Evolutionary conservation across 2,888 invertebrate species (phyloP).

Genomic region (Megaustenia siamemsis): DNA sequence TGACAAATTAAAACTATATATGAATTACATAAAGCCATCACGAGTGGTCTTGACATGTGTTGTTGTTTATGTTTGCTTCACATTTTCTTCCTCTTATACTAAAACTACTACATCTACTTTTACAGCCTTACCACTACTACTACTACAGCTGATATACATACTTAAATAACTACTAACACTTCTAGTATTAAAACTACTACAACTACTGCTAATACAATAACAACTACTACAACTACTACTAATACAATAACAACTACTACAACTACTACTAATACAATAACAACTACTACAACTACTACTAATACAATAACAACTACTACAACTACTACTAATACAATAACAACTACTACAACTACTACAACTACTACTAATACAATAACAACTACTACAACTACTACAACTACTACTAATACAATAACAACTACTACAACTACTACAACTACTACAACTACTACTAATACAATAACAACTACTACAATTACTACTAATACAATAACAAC

Average conservation of each 20-base stretch:
- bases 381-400: constrained; percentile 30
- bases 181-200: constrained; percentile 26
- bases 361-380: not conserved
- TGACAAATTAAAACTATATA: too few species aligned
- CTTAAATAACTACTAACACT: not conserved
- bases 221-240: constrained; percentile 35
- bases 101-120: too few species aligned
- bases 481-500: constrained; percentile 25
- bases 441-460: constrained; percentile 20
- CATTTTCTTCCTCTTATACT: too few species aligned
- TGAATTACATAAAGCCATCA: too few species aligned
- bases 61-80: too few species aligned
- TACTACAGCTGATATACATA: not conserved
- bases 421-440: constrained; percentile 27
- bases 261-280: constrained; percentile 33
- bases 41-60: too few species aligned
- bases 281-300: constrained; percentile 30
- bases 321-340: not conserved
- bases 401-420: constrained; percentile 10
- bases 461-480: constrained; percentile 34
- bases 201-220: not conserved
- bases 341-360: not conserved
- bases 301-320: not conserved
- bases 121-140: constrained; percentile 13
- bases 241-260: constrained; percentile 23